Evolutionary conservation across 2,888 invertebrate species (phyloP), one percentile per base, ranked within the genome.

Genomic region (Acanthopleura granulata): DNA sequence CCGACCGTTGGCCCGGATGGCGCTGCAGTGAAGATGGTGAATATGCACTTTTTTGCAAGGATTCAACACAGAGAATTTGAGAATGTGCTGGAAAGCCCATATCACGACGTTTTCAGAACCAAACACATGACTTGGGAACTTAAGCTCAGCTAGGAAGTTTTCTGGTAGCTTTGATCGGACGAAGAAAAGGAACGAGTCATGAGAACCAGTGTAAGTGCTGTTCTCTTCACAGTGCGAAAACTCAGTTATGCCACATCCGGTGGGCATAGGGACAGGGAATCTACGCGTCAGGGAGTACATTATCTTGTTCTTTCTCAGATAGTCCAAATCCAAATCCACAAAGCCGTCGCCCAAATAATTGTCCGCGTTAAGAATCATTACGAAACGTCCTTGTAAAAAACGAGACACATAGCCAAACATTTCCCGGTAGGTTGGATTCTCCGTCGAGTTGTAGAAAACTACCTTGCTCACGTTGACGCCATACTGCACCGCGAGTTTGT

Each of bases 21-120:
- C 22, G 12, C 6, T 57, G 66, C 66, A 66, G 29, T 66, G 66
- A 14, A 22, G 18, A 25, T 66, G 66, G 14, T 66, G 29, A 22
- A 66, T 27, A 25, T 16, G 16, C 29, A 66, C 16, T 15, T 27
- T 66, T 27, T 66, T 66, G 29, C 66, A 66, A 66, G 66, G 66
- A 27, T 66, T 66, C 29, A 22, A 27, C 16, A 66, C 66, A 16
- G 66, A 22, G 29, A 27, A 66, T 3, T 66, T 22, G 6, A 66
- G 29, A n/a, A 66, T 27, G 6, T 66, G 22, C 16, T 27, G 1
- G 29, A 66, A 66, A 66, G 66, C 66, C 66, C 66, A 66, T 6
- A 66, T 66, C 22, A 66, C 16, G 12, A 27, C 29, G 29, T 66
- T 66, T 66, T 66, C 66, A 16, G 25, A 22, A 6, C 66, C 66